Percentiles rank a stretch among this genome's conserved stretches.
Conservation (phyloP, 2,888 invertebrate genomes). For the Andrena bucephala region DNA sequence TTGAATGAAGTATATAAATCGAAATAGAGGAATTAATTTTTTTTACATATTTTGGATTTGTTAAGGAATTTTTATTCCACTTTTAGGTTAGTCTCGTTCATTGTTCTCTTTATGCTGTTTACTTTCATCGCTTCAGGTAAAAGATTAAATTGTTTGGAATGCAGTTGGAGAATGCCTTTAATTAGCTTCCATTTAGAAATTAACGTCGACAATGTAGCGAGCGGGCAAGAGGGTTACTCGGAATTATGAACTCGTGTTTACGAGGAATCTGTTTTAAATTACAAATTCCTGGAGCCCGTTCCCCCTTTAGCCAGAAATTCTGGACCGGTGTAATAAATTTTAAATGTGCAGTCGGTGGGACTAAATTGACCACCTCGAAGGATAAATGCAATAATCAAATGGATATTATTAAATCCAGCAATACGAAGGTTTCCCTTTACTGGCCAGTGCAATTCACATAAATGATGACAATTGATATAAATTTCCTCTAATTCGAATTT, state of each 20-base stretch:
- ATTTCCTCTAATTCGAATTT: not conserved
- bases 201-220: slow-evolving; percentile 28
- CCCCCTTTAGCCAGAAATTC: slow-evolving; percentile 26
- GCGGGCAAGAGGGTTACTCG: slow-evolving; percentile 28
- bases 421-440: slow-evolving; percentile 12
- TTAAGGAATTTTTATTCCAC: too few species aligned
- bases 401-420: slow-evolving; percentile 37
- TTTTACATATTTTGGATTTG: too few species aligned
- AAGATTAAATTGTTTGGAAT: not conserved
- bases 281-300: slow-evolving; percentile 37
- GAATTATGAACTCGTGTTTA: slow-evolving; percentile 40
- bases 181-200: slow-evolving; percentile 23
- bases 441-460: not conserved
- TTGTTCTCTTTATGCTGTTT: not conserved
- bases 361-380: slow-evolving; percentile 22
- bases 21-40: too few species aligned
- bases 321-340: slow-evolving; percentile 44
- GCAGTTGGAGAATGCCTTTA: not conserved
- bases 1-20: too few species aligned
- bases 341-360: slow-evolving; percentile 27
- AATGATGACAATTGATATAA: not conserved
- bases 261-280: slow-evolving; percentile 47
- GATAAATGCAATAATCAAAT: slow-evolving; percentile 31
- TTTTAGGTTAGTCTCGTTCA: not conserved
- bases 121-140: not conserved